Conservation (phyloP, 2,797 vertebrate species). For the Lagodon rhomboides region DNA sequence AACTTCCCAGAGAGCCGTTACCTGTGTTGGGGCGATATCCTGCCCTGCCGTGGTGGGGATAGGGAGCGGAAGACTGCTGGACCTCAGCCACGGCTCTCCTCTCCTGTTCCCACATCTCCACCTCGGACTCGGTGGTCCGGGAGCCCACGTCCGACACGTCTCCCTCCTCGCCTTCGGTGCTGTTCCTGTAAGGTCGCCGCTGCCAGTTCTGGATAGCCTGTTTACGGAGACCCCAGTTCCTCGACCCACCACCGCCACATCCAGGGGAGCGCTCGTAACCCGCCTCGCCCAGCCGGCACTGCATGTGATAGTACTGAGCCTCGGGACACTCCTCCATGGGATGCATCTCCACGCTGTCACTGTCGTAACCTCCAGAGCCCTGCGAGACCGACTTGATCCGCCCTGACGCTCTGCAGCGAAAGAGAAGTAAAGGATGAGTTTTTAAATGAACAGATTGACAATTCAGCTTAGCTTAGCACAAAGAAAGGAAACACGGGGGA, state of each 20-base stretch:
- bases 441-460: background rate
- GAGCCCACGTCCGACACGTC: constrained; percentile 96
- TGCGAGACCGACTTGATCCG: constrained; percentile 93
- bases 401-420: constrained; percentile 88
- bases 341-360: constrained; percentile 94
- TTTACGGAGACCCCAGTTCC: constrained; percentile 93
- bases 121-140: constrained; percentile 95
- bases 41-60: constrained; percentile 83
- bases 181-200: constrained; percentile 95
- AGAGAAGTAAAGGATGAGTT: background rate
- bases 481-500: background rate
- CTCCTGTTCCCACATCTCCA: constrained; percentile 94
- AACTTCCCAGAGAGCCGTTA: constrained; percentile 58
- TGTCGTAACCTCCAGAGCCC: constrained; percentile 96
- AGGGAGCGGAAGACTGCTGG: constrained; percentile 83
- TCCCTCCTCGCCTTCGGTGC: constrained; percentile 96
- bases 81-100: constrained; percentile 83
- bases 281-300: constrained; percentile 86
- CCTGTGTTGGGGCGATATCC: constrained; percentile 89
- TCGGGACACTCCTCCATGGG: constrained; percentile 90
- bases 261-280: constrained; percentile 84
- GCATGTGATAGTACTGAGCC: constrained; percentile 88
- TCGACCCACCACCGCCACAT: constrained; percentile 81
- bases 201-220: constrained; percentile 99
- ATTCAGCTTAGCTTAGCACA: background rate